Evolutionary conservation across 2,888 invertebrate genomes (phyloP), one percentile per base, ranked within the genome.

Genomic region (Neoitamus cyanurus): DNA sequence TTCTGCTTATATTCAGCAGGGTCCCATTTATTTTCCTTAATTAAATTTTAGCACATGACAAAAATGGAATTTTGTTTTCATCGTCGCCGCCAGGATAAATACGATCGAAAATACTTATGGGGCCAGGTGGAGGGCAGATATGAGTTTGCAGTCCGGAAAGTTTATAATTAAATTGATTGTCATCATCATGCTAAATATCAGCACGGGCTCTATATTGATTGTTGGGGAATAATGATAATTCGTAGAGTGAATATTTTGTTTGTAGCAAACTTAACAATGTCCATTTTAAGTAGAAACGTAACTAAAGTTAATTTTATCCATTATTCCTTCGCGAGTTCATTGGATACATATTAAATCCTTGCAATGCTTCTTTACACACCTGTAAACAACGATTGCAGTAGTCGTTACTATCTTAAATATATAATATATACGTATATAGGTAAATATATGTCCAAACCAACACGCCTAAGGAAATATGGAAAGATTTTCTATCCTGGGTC

Each of bases 91-190:
- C 25, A 42, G 11, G 15, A 70, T 46, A 77, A 77, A 77, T 46
- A 46, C 28, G 25, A 30, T 25, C 37, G 25, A 37, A 36, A 75
- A 75, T 37, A 77, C 42, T 77, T 37, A 42, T n/a, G 25, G 77
- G 36, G 77, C 25, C 11, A 13, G 25, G 25, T 46, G 46, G 5
- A 28, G 42, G 46, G 13, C 42, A 77, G 15, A 28, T 25, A 46
- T 42, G 42, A 46, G 46, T 46, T 77, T 42, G 15, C 42, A 77
- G 42, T 42, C 46, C n/a, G 77, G n/a, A 77, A 77, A 77, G 46
- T 77, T 77, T 77, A 77, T 77, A 77, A 77, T 77, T 77, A 42
- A 77, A 77, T 77, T 77, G 77, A 37, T 46, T 77, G 77, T 46
- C 42, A 77, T 46, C 46, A 77, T 46, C 25, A 46, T 42, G 30